These are phyloP conservation scores for Thalassarche chlororhynchos DNA, from an alignment of 2,113 vertebrate genomes.

Conservation along the genomic window DNA sequence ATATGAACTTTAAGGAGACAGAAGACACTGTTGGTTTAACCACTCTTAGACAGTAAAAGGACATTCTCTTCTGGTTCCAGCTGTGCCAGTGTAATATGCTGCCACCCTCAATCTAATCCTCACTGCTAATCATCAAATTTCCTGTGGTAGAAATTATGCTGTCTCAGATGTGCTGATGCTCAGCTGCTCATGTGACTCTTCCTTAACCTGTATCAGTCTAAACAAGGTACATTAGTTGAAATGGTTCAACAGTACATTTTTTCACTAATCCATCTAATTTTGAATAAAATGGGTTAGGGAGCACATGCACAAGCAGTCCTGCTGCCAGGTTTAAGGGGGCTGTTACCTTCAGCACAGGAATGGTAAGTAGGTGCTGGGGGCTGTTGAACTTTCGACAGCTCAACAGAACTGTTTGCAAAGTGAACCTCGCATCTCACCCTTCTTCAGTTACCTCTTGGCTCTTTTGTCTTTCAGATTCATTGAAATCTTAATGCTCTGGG, in stretches of 20 bases:
- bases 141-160: neutral
- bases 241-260: neutral
- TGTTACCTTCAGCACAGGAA: neutral
- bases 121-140: neutral
- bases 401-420: neutral
- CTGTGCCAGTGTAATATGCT: neutral
- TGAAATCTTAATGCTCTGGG: neutral
- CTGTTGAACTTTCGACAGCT: neutral
- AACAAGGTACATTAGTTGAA: neutral
- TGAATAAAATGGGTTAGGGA: neutral
- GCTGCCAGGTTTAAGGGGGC: neutral
- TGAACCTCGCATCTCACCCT: neutral
- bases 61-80: neutral
- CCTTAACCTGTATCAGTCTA: neutral
- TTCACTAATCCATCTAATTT: neutral
- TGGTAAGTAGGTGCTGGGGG: neutral
- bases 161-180: neutral
- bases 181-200: neutral
- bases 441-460: neutral
- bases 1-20: neutral
- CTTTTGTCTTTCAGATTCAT: neutral
- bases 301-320: neutral
- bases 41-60: neutral
- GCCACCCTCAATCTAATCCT: neutral
- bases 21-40: neutral